Conservation (phyloP, 2,113 vertebrate genomes). For the Aspiorhynchus laticeps region DNA sequence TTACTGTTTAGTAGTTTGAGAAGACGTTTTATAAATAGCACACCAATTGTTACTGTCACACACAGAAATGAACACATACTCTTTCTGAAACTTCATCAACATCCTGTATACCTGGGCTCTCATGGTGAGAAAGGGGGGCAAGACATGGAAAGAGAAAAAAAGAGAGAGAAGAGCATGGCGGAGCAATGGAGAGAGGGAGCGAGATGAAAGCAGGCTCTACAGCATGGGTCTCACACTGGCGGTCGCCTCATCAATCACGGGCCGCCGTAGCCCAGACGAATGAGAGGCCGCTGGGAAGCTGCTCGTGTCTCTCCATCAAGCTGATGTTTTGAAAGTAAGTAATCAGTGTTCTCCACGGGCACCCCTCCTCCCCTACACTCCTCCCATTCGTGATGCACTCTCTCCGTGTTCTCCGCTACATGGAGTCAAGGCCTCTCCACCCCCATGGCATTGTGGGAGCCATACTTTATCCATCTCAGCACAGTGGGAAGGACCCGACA, state of each 20-base stretch:
- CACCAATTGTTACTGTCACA: neutral
- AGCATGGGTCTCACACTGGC: conserved; percentile 39
- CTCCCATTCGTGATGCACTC: neutral
- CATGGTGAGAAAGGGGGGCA: neutral
- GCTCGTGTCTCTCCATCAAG: conserved; percentile 64
- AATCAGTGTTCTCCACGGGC: conserved; percentile 67
- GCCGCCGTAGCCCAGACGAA: conserved; percentile 54
- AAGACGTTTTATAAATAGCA: neutral
- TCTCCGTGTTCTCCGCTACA: conserved; percentile 9
- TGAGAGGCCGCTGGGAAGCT: conserved; percentile 61
- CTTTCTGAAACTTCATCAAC: conserved; percentile 57
- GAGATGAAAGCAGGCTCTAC: conserved; percentile 38
- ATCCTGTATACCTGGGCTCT: conserved; percentile 50
- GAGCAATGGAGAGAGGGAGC: conserved; percentile 19
- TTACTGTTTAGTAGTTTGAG: neutral
- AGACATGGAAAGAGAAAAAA: neutral
- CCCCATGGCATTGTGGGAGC: conserved; percentile 40
- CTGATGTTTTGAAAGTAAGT: conserved; percentile 70
- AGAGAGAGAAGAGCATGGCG: neutral
- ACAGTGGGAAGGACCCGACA: neutral
- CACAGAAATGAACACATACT: conserved; percentile 29
- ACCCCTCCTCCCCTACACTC: conserved; percentile 33
- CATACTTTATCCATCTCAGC: conserved; percentile 49
- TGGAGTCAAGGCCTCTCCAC: conserved; percentile 47
- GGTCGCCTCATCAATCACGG: conserved; percentile 62